These are phyloP conservation scores for Chironomus tepperi DNA, from an alignment of 1,140 invertebrate species.

Conservation along the genomic window DNA sequence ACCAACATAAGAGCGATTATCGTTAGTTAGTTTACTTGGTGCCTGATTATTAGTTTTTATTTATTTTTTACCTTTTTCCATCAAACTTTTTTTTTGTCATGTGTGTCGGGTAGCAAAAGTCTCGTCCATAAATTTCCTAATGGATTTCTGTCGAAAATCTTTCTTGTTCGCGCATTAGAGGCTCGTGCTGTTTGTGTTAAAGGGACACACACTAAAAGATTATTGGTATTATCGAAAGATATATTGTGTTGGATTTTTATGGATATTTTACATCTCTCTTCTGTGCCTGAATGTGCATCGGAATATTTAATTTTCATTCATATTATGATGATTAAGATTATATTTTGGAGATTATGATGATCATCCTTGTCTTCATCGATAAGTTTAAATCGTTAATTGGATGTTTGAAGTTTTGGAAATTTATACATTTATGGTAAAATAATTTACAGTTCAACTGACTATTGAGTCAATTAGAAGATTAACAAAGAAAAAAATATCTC, in stretches of 20 bases:
- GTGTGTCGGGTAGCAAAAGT: not conserved
- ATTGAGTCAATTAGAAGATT: no score
- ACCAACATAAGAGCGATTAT: conserved; percentile 2
- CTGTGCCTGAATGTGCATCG: not conserved
- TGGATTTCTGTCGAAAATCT: not conserved
- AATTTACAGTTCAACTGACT: no score
- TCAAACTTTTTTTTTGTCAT: no score
- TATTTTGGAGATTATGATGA: not conserved
- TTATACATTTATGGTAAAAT: no score
- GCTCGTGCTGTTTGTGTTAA: not conserved
- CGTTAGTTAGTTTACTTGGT: conserved; percentile 12
- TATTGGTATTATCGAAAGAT: conserved; percentile 5
- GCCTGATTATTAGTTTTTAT: not conserved
- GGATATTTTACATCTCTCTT: not conserved
- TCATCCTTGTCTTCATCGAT: not conserved
- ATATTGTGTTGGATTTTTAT: not conserved
- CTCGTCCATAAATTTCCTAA: conserved; percentile 1
- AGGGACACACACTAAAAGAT: not conserved
- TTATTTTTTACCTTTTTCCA: not conserved
- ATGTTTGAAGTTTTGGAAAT: not conserved
- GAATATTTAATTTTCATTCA: not conserved
- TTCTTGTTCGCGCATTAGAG: conserved; percentile 17
- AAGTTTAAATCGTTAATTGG: conserved; percentile 1
- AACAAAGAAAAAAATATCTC: no score
- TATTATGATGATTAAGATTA: not conserved